phyloP scores from a whole-genome alignment of 1,140 invertebrate genomes.

The Caenorhabditis latens region DNA sequence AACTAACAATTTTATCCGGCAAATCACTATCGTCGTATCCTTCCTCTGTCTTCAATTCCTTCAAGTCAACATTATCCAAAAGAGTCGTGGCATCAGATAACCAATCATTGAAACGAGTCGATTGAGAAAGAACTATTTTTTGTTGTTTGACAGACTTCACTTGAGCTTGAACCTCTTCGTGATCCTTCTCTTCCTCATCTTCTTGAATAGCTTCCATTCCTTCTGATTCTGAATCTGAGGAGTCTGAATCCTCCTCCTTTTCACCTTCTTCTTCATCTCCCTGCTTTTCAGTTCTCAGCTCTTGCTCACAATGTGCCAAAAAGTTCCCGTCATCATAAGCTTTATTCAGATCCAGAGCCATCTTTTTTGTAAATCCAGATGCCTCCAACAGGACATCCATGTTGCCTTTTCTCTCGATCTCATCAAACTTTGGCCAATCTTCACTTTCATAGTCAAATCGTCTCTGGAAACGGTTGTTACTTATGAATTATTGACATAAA shows the following conservation, averaged over 20 bases:
- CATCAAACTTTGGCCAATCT: conserved; percentile 87
- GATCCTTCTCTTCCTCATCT: not conserved
- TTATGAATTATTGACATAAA: too few relatives aligned
- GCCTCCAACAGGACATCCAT: conserved; percentile 91
- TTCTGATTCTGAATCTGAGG: not conserved
- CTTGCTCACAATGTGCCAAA: conserved; percentile 72
- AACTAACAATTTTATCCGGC: not conserved
- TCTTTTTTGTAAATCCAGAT: conserved; percentile 89
- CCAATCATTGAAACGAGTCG: conserved; percentile 33
- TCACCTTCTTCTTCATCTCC: conserved; percentile 62
- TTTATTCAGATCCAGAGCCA: conserved; percentile 84
- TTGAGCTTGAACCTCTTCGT: conserved; percentile 4
- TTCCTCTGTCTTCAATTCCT: conserved; percentile 22
- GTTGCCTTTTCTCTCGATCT: conserved; percentile 85
- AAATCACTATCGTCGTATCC: conserved; percentile 41
- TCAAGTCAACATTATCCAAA: conserved; percentile 1
- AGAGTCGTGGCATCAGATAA: conserved; percentile 41
- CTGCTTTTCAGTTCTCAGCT: conserved; percentile 63
- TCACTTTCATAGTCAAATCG: conserved; percentile 92
- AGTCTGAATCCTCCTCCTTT: not conserved
- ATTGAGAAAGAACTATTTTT: conserved; percentile 24
- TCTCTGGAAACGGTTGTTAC: conserved; percentile 72
- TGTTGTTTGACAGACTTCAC: conserved; percentile 7
- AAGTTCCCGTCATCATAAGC: conserved; percentile 75
- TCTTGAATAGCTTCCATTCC: conserved; percentile 6